Percentiles rank a stretch among this genome's conserved stretches.
phyloP scores from a whole-genome alignment of 2,888 invertebrate species.

The Conops quadrifasciatus region DNA sequence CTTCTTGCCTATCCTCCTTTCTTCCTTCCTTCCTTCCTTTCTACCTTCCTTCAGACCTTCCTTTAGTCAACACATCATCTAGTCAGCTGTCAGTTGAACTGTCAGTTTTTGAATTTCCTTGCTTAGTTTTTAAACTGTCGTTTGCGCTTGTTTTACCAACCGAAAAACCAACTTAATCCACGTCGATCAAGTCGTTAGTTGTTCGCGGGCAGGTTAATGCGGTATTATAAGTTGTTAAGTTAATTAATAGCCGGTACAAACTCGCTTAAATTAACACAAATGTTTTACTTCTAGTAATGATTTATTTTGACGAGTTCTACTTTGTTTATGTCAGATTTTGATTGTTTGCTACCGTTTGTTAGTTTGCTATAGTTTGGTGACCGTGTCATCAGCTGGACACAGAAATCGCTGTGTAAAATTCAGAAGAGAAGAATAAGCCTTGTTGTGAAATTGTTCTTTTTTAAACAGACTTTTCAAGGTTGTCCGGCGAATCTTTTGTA shows the following conservation, averaged over 20 bases:
- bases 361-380: too few species aligned
- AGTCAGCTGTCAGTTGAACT: conserved; percentile 20
- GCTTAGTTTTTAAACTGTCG: conserved; percentile 5
- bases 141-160: not conserved
- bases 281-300: not conserved
- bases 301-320: not conserved
- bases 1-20: too few species aligned
- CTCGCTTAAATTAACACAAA: not conserved
- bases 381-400: too few species aligned
- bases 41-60: not conserved
- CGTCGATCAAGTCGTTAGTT: conserved; percentile 15
- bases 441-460: too few species aligned
- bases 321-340: not conserved
- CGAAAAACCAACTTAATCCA: not conserved
- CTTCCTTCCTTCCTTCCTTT: not conserved
- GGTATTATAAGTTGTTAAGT: conserved; percentile 17
- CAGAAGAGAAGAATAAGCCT: too few species aligned
- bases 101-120: conserved; percentile 5
- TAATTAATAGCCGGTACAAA: conserved; percentile 10
- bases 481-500: too few species aligned
- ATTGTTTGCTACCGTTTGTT: too few species aligned
- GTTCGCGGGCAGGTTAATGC: conserved; percentile 3
- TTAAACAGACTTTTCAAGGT: too few species aligned
- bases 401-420: too few species aligned
- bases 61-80: not conserved